phyloP scores from a whole-genome alignment of 2,797 vertebrate genomes.

The Kryptolebias ocellatus region DNA sequence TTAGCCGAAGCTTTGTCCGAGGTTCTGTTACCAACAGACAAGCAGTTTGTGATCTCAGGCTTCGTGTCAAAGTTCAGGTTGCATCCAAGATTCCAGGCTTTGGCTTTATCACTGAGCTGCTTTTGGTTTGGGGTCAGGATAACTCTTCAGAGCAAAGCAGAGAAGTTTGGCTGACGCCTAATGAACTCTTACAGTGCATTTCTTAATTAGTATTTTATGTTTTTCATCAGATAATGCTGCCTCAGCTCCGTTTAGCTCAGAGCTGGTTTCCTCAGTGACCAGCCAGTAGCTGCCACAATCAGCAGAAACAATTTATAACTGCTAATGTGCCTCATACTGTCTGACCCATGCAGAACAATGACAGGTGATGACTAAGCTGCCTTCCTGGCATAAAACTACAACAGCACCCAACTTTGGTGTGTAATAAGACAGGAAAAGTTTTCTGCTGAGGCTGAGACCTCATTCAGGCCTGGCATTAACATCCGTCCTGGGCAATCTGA shows the following conservation, averaged over 20 bases:
- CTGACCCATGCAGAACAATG: slow-evolving; percentile 2
- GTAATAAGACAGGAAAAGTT: too few relatives aligned
- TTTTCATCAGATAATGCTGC: slow-evolving; percentile 23
- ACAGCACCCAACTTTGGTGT: too few relatives aligned
- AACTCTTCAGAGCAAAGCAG: not conserved
- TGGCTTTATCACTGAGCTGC: not conserved
- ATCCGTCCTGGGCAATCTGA: too few relatives aligned
- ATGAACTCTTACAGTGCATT: slow-evolving; percentile 4
- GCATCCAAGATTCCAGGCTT: not conserved
- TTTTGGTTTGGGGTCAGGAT: not conserved
- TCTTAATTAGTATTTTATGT: slow-evolving; percentile 16
- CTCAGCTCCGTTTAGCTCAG: slow-evolving; percentile 28
- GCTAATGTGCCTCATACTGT: not conserved
- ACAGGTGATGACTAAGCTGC: not conserved
- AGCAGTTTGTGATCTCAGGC: not conserved
- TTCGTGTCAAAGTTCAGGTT: slow-evolving; percentile 6
- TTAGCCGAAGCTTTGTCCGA: not conserved
- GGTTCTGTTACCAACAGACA: not conserved
- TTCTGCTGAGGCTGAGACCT: too few relatives aligned
- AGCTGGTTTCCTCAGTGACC: slow-evolving; percentile 26
- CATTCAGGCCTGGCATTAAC: too few relatives aligned
- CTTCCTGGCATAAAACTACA: not conserved
- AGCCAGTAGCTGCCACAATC: slow-evolving; percentile 13
- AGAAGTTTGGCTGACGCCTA: slow-evolving; percentile 14
- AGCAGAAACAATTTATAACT: slow-evolving; percentile 9